These are phyloP conservation scores for Fopius arisanus DNA, from an alignment of 1,140 invertebrate species.

Conservation along the genomic window DNA sequence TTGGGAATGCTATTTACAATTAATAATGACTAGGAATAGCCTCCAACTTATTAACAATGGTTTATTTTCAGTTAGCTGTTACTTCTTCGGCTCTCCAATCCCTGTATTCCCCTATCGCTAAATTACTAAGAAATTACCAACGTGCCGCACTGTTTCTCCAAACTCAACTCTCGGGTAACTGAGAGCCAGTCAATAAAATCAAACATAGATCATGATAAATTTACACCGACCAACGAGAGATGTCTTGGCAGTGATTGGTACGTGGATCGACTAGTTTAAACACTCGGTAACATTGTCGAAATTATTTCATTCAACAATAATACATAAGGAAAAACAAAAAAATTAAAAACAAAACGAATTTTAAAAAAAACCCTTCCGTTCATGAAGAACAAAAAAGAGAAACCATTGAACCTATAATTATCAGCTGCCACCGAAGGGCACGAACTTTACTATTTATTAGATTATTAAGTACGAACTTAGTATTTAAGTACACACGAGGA, in stretches of 20 bases:
- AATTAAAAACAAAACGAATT: neutral
- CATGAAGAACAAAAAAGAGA: neutral
- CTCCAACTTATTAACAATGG: neutral
- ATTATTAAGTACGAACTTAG: neutral
- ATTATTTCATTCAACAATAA: neutral
- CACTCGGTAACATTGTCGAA: constrained; percentile 9
- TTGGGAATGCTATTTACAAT: constrained; percentile 11
- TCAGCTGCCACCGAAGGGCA: constrained; percentile 8
- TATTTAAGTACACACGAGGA: neutral
- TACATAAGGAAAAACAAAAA: neutral
- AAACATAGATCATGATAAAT: neutral
- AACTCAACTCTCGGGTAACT: neutral
- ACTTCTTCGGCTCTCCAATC: too few relatives aligned
- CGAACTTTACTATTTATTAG: too few relatives aligned
- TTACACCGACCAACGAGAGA: neutral
- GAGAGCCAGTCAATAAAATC: neutral
- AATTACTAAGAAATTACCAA: neutral
- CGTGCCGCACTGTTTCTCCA: neutral
- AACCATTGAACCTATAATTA: neutral
- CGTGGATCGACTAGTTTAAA: constrained; percentile 7
- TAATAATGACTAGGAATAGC: constrained; percentile 3
- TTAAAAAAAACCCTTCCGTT: neutral
- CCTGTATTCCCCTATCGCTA: neutral
- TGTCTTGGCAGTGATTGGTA: neutral
- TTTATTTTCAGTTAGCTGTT: neutral